Evolutionary conservation across 2,888 invertebrate genomes (phyloP), one percentile per base, ranked within the genome.

Genomic region (Silvanus unidentatus): DNA sequence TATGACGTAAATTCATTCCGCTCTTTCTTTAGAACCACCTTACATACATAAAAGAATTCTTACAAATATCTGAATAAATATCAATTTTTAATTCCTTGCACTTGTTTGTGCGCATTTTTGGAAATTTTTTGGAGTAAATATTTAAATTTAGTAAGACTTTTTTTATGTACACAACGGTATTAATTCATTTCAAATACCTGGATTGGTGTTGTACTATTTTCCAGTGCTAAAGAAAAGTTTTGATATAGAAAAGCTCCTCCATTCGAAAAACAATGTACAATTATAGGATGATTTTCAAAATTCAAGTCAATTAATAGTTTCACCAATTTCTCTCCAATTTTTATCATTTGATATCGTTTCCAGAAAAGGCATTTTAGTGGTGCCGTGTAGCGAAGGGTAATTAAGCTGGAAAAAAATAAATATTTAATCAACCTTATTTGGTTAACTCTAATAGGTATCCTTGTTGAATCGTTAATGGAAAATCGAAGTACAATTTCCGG

Each of bases 261-360:
- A 63, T 87, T 87, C 49, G 86, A 86, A 65, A 87, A 86, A 44
- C 82, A 76, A 60, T 87, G 87, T 63, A 87, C 80, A 49, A 87
- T 78, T 42, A 86, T 75, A 4, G 86, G 86, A 68, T 85, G 84
- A 28, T 77, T 76, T 62, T 82, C 79, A 47, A 86, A 76, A 58
- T 79, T 80, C 70, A 82, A 77, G 48, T 86, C 85, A 36, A 74
- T 68, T 42, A 86, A 73, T 14, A 84, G 69, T 60, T 82, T 80
- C 2, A 84, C 73, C 35, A 86, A 72, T 59, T 81, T 79, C 53
- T 77, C 77, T 2, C 83, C 84, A 45, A 83, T 78, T 3, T 73
- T 69, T 39, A 75, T 73, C 75, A 84, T 77, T 53, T 78, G 77
- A 40, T 75, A 73, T 10, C 78, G 72, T 48, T 79, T 76, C 76